Evolutionary conservation across 2,797 vertebrate genomes (phyloP).

Genomic region (Aselliscus stoliczkanus): DNA sequence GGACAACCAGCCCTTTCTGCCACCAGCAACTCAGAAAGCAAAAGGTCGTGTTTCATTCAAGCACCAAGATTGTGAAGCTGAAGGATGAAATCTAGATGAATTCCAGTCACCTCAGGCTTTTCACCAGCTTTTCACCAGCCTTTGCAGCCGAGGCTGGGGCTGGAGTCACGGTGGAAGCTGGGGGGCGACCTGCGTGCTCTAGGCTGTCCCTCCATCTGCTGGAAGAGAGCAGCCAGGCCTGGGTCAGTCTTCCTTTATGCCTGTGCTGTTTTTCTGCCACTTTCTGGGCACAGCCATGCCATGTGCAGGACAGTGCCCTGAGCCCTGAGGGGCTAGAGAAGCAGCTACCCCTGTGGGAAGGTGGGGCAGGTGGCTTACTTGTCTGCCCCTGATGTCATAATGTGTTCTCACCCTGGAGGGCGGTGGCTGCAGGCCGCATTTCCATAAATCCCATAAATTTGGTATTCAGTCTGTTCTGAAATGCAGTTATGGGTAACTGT

Average conservation of each 20-base stretch:
- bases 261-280: rapidly evolving
- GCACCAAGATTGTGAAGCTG: slow-evolving; percentile 93
- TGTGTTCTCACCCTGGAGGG: neutral
- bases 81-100: slow-evolving; percentile 90
- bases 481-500: neutral
- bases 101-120: slow-evolving; percentile 82
- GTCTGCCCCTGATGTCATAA: neutral
- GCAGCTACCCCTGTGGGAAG: too few relatives aligned
- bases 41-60: slow-evolving; percentile 93
- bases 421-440: neutral
- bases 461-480: neutral
- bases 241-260: neutral
- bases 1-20: neutral
- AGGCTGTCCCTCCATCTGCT: too few relatives aligned
- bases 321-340: neutral
- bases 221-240: neutral
- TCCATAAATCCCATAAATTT: neutral
- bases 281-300: neutral
- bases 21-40: slow-evolving; percentile 16
- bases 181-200: too few relatives aligned
- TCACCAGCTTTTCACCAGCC: neutral
- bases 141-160: neutral
- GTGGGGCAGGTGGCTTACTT: too few relatives aligned
- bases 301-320: neutral
- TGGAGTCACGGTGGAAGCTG: neutral